Base-by-base conservation (phyloP, 2,888 invertebrate genomes). In the Brachynemurus nebulosus region DNA sequence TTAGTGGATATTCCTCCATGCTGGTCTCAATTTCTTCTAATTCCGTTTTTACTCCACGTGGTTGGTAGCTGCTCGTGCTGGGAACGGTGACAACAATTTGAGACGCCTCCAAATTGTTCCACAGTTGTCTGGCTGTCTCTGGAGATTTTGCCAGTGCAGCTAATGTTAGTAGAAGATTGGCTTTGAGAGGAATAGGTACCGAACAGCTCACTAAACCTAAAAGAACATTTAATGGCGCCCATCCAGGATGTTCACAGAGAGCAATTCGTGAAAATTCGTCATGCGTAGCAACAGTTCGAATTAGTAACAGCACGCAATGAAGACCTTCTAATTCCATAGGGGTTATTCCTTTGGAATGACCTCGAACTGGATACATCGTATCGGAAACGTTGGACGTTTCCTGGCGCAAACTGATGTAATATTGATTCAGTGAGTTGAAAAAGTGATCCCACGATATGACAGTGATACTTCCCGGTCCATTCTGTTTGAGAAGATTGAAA, bases 1-100 rank as follows among this genome's bases (percentile, higher is more conserved):
- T 89, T 48, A 96, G 65, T 0, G 90, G 88, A 68, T 90, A 96
- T 51, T 86, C 85, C 60, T 95, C 95, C 59, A 82, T 76, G 37
- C 92, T 75, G 4, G 89, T 80, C 62, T 96, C 96, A 45, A 91
- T 81, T 68, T 96, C 93, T 49, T 88, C 88, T 20, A 96, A 68
- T 64, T 96, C 96, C 0, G 85, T 82, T 65, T 82, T 73, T 42
- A 86, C 72, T 3, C 78, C 81, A 51, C 74, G 62, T 27, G 77
- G 76, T 50, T 78, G 76, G 52, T 76, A 78, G 51, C 71, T 71
- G 35, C 72, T 72, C 1, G 75, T 72, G 2, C 72, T 68, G 1
- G 78, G 78, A 33, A 79, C 63, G 0, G 82, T 81, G 6, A 75
- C 70, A 44, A 90, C 75, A 19, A 90, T 78, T 55, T 85, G 86